Conservation (phyloP, 2,113 vertebrate genomes). For the Blennius ocellaris region DNA sequence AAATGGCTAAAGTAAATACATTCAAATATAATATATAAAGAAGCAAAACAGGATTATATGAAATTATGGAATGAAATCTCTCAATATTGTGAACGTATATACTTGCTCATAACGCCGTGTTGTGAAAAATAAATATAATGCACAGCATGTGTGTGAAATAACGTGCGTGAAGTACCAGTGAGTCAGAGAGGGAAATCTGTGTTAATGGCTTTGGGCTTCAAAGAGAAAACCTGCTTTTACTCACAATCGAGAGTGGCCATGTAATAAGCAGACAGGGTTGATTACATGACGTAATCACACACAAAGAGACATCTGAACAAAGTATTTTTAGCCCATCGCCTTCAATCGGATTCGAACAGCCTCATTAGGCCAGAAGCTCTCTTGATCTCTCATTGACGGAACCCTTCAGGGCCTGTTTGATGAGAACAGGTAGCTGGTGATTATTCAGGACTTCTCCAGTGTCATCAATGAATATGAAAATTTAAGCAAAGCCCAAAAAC, state of each 20-base stretch:
- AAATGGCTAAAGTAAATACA: too few relatives aligned
- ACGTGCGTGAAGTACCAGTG: not conserved
- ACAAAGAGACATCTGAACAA: constrained; percentile 28
- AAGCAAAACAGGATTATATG: too few relatives aligned
- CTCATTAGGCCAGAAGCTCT: constrained; percentile 13
- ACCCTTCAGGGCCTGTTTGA: constrained; percentile 11
- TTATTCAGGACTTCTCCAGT: not conserved
- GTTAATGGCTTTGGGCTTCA: constrained; percentile 37
- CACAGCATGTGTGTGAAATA: not conserved
- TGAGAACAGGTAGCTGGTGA: constrained; percentile 16
- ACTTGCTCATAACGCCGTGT: not conserved
- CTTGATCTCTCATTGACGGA: constrained; percentile 21
- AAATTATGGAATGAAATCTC: too few relatives aligned
- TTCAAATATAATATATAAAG: too few relatives aligned
- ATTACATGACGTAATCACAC: constrained; percentile 24
- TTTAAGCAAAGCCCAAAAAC: too few relatives aligned
- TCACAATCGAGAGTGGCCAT: constrained; percentile 14
- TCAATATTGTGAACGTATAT: too few relatives aligned
- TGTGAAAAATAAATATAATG: not conserved
- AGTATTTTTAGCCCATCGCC: constrained; percentile 28
- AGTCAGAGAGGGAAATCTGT: constrained; percentile 1
- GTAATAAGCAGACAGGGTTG: constrained; percentile 28
- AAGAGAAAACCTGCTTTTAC: constrained; percentile 12
- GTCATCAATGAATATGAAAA: not conserved
- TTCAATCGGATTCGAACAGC: constrained; percentile 24